Conservation (phyloP, 2,113 vertebrate genomes). For the Chaenocephalus aceratus region DNA sequence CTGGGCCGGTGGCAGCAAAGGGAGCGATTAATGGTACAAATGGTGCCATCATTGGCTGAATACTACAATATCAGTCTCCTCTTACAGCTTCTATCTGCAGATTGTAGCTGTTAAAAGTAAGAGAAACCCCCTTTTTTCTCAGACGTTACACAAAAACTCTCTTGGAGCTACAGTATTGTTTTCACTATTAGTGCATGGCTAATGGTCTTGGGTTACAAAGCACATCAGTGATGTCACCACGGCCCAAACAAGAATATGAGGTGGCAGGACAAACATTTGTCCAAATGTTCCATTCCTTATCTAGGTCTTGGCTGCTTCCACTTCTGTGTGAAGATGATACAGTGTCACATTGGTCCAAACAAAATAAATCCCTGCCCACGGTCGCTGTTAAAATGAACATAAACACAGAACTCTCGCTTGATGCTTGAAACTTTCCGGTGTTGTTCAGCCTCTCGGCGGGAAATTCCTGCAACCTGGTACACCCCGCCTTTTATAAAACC, state of each 20-base stretch:
- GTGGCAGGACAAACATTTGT: conserved; percentile 64
- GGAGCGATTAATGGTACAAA: conserved; percentile 21
- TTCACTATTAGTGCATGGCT: conserved; percentile 54
- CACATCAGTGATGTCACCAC: conserved; percentile 59
- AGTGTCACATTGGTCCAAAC: conserved; percentile 78
- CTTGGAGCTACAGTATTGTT: conserved; percentile 29
- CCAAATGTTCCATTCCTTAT: conserved; percentile 82
- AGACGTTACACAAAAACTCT: conserved; percentile 4
- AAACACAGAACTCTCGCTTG: conserved; percentile 72
- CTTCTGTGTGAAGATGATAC: conserved; percentile 70
- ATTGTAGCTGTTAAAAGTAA: neutral
- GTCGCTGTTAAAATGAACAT: conserved; percentile 72
- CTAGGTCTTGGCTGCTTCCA: conserved; percentile 66
- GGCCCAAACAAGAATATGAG: conserved; percentile 65
- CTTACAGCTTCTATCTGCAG: neutral
- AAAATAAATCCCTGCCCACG: conserved; percentile 80
- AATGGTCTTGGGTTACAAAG: conserved; percentile 52
- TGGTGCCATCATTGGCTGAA: neutral
- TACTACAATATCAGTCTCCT: neutral
- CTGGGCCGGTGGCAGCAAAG: neutral
- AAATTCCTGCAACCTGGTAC: conserved; percentile 52
- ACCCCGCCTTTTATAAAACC: conserved; percentile 35
- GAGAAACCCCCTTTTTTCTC: neutral
- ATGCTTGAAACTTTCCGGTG: conserved; percentile 57
- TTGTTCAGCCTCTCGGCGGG: conserved; percentile 30